Base-by-base conservation (phyloP, 64 coral and sea anemone species). In the Dendrophyllia cribrosa region DNA sequence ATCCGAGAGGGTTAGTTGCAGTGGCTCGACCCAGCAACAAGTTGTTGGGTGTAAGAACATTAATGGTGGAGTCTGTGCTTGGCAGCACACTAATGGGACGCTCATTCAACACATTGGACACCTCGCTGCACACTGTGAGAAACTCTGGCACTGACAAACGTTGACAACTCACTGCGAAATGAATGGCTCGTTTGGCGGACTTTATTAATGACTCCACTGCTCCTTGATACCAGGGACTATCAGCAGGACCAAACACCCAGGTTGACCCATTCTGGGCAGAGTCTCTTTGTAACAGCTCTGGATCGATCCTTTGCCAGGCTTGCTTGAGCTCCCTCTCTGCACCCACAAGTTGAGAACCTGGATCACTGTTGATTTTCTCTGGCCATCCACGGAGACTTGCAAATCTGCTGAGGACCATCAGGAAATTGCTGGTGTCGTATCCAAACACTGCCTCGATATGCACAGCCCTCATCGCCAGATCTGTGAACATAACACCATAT, bases 191-290 rank as follows among this genome's bases (percentile, higher is more conserved):
- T 48, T 93, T 93, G 25, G 86, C 78, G 8, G 48, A 24, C 62
- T 92, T 92, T 63, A 96, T 81, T 24, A 96, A 72, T 5, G 89
- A 88, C 49, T 92, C 85, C 47, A 92, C 90, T 76, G 95, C 95
- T 77, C 95, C 95, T 92, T 96, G 94, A 55, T 96, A 51, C 94
- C 89, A 89, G 4, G 90, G 89, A 78, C 94, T 96, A 53, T 92
- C 94, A 14, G 94, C 90, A 25, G 94, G 85, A 8, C 90, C 86
- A 44, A 96, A 96, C n/a, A 89, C 71, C 51, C 10, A 78, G n/a
- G 51, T 66, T 16, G 17, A 52, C 45, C 89, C 89, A 7, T 96
- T 96, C 43, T 88, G 10, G 14, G 53, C 76, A 72, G 59, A 69
- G 24, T 74, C 88, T 83, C 51, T 84, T 5, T 83, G 83, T n/a